Conservation (phyloP, 2,797 vertebrate species). For the Anguilla megastoma region DNA sequence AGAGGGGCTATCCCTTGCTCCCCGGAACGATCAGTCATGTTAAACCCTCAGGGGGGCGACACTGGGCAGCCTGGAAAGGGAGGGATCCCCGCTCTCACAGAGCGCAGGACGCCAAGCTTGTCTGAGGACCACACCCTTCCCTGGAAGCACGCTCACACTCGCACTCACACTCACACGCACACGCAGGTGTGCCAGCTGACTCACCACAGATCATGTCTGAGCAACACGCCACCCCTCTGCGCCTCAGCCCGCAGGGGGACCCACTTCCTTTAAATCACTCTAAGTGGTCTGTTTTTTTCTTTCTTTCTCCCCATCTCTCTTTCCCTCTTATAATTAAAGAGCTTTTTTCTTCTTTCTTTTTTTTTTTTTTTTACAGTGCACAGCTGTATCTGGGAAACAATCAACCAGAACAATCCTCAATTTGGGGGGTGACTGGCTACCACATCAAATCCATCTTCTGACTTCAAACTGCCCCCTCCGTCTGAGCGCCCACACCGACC, state of each 20-base stretch:
- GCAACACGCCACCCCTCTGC: not conserved
- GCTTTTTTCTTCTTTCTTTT: not conserved
- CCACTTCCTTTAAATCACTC: not conserved
- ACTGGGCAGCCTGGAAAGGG: not conserved
- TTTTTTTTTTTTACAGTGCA: not conserved
- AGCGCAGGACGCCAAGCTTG: not conserved
- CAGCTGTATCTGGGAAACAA: not conserved
- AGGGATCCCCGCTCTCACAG: not conserved
- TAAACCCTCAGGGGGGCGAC: not conserved
- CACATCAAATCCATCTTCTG: not conserved
- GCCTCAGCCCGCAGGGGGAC: not conserved
- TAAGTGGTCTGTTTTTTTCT: slow-evolving; percentile 6
- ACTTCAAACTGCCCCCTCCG: not conserved
- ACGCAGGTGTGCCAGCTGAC: slow-evolving; percentile 10
- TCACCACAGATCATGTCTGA: not conserved
- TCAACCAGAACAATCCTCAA: slow-evolving; percentile 10
- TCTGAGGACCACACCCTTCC: not conserved
- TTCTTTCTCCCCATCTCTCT: not conserved
- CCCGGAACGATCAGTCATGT: not conserved
- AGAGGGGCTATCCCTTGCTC: not conserved
- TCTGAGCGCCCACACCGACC: not conserved
- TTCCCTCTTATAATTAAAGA: slow-evolving; percentile 15
- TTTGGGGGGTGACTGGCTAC: slow-evolving; percentile 21
- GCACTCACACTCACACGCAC: not conserved
- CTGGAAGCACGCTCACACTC: not conserved